A percentile compares a stretch with the other conserved stretches of the same genome.
Conservation (phyloP, 2,113 vertebrate genomes). For the Glareola pratincola region DNA sequence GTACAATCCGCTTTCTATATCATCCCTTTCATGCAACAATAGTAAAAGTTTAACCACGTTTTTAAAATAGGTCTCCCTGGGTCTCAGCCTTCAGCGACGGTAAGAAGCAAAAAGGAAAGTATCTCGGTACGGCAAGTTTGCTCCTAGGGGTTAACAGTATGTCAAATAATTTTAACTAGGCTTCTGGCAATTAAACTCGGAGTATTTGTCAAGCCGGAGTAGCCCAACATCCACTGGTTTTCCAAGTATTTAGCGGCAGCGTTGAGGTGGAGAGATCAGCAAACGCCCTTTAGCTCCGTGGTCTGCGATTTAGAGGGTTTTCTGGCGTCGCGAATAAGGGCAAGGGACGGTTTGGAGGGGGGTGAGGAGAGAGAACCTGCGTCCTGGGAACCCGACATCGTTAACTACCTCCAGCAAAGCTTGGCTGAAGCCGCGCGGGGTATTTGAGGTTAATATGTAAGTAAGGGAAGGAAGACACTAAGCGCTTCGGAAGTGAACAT, state of each 20-base stretch:
- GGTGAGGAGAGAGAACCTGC: slow-evolving; percentile 21
- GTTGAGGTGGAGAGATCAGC: not conserved
- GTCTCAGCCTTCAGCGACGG: slow-evolving; percentile 3
- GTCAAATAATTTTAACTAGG: slow-evolving; percentile 62
- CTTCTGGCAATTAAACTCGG: slow-evolving; percentile 31
- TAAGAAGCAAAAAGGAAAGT: not conserved
- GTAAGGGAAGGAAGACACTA: slow-evolving; percentile 74
- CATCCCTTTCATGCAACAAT: slow-evolving; percentile 51
- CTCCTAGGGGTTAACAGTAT: slow-evolving; percentile 54
- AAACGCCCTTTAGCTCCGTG: not conserved
- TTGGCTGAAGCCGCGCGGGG: slow-evolving; percentile 11
- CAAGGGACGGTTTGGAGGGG: not conserved
- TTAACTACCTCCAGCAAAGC: slow-evolving; percentile 52
- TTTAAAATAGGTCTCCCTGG: slow-evolving; percentile 32
- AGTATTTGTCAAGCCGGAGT: slow-evolving; percentile 12
- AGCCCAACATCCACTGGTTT: slow-evolving; percentile 44
- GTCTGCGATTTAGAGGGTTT: not conserved
- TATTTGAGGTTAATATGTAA: slow-evolving; percentile 66
- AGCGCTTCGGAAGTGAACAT: slow-evolving; percentile 81
- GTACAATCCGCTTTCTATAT: slow-evolving; percentile 57
- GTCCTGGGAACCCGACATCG: slow-evolving; percentile 39
- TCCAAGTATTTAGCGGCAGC: slow-evolving; percentile 7
- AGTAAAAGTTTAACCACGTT: slow-evolving; percentile 48
- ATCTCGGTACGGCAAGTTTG: not conserved
- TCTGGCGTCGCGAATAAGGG: not conserved